These are phyloP conservation scores for Cacatua alba DNA, from an alignment of 2,113 vertebrate genomes.

Conservation along the genomic window DNA sequence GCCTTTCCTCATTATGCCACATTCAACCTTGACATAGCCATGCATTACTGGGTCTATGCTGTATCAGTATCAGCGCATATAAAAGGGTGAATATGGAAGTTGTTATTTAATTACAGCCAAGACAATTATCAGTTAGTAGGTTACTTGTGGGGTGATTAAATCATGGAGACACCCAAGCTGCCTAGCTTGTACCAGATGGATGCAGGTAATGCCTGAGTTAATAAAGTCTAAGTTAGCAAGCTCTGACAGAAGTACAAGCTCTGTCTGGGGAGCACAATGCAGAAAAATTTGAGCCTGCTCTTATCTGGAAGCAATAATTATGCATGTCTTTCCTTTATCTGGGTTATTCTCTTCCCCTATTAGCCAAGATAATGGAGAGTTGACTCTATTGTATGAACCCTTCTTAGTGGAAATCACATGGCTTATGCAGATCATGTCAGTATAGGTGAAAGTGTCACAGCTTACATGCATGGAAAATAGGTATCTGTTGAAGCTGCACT, in stretches of 20 bases:
- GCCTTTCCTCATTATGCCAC: not conserved
- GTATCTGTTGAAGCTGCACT: not conserved
- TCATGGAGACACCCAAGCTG: not conserved
- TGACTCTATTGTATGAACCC: not conserved
- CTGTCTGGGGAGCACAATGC: not conserved
- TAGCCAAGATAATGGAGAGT: slow-evolving; percentile 40
- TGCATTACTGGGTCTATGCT: not conserved
- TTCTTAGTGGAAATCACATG: not conserved
- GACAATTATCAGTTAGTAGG: slow-evolving; percentile 17
- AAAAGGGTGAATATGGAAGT: not conserved
- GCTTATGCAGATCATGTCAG: slow-evolving; percentile 4
- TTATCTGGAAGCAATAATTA: slow-evolving; percentile 55
- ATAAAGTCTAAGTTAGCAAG: slow-evolving; percentile 16
- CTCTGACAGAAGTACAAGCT: slow-evolving; percentile 26
- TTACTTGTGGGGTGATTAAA: slow-evolving; percentile 41
- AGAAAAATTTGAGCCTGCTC: not conserved
- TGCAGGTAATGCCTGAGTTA: slow-evolving; percentile 24
- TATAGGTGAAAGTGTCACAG: not conserved
- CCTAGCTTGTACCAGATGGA: not conserved
- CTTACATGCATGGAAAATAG: not conserved
- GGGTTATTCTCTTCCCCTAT: slow-evolving; percentile 27
- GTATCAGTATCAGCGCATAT: not conserved
- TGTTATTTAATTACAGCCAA: slow-evolving; percentile 25
- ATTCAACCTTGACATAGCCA: not conserved
- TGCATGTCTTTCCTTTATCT: slow-evolving; percentile 48